phyloP scores from a whole-genome alignment of 2,888 invertebrate species.

The Lagria hirta region DNA sequence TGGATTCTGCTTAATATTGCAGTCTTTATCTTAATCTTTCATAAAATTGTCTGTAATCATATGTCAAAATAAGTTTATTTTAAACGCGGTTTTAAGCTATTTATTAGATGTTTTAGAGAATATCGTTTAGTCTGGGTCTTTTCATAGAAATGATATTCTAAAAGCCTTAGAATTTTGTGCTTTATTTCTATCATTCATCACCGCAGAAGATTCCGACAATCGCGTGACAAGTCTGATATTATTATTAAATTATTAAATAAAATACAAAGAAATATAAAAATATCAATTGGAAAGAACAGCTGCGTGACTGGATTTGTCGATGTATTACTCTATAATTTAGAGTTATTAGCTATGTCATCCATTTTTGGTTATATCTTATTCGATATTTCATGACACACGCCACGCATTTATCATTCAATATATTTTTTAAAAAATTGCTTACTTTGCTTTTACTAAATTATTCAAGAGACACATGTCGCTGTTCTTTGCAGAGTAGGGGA shows the following conservation, averaged over 20 bases:
- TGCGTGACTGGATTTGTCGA: constrained; percentile 27
- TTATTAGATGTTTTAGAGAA: too few species aligned
- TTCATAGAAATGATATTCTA: too few species aligned
- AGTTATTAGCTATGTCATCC: constrained; percentile 26
- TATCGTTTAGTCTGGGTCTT: too few species aligned
- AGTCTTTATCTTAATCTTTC: too few species aligned
- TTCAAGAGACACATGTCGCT: constrained; percentile 39
- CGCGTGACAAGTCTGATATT: constrained; percentile 20
- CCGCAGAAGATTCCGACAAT: constrained; percentile 11
- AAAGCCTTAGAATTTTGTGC: too few species aligned
- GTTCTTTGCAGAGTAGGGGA: constrained; percentile 29
- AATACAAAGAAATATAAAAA: constrained; percentile 21
- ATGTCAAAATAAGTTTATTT: too few species aligned
- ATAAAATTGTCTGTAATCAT: too few species aligned
- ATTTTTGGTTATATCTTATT: constrained; percentile 28
- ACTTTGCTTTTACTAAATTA: constrained; percentile 27
- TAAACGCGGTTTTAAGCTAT: too few species aligned
- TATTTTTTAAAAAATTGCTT: constrained; percentile 2
- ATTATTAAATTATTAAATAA: constrained; percentile 27
- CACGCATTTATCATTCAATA: constrained; percentile 11
- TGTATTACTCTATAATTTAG: constrained; percentile 28
- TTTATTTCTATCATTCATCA: too few species aligned
- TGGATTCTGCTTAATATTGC: too few species aligned
- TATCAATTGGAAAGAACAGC: constrained; percentile 19
- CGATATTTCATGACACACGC: constrained; percentile 27